Evolutionary conservation across 2,113 vertebrate genomes (phyloP), one percentile per base, ranked within the genome.

Genomic region (Capreolus pygargus): DNA sequence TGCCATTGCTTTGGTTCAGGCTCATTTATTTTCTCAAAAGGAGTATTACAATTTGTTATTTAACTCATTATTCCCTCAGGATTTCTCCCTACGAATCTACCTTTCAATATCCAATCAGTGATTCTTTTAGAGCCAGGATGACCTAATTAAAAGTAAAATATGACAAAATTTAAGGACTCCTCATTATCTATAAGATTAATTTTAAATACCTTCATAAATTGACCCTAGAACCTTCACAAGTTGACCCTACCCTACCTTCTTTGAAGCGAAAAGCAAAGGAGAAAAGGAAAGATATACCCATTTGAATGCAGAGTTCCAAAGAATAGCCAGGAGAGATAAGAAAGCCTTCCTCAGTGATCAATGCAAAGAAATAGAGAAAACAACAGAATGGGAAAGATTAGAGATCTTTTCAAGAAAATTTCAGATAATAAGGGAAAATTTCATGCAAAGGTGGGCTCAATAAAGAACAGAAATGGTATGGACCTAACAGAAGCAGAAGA

Each of bases 121-220:
- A 85, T 91, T 88, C 27, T 82, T 93, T 47, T 93, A 91, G 57
- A 92, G 19, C 54, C 30, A 92, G 28, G 2, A 43, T 39, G 21
- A 33, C 28, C 16, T 78, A 91, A 45, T 58, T 81, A 39, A 89
- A 97, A 95, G 52, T 17, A 96, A 88, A 89, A 39, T 11, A 74
- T 81, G 84, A 57, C 9, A 39, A 45, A 61, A 79, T 58, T 33
- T 91, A 88, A 16, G 82, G 7, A 76, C 83, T 89, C 3, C 27
- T 16, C 23, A 33, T 70, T 83, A 52, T 9, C 17, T 89, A 1
- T 39, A 83, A 91, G 15, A 55, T 78, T 61, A 97, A 93, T 13
- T 87, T 74, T 67, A 94, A 50, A 82, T 93, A 6, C 15, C n/a
- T 96, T 97, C 30, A 94, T 5, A 74, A 64, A 89, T 92, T 94